Evolutionary conservation across 2,888 invertebrate genomes (phyloP).

Genomic region (Aromia moschata): DNA sequence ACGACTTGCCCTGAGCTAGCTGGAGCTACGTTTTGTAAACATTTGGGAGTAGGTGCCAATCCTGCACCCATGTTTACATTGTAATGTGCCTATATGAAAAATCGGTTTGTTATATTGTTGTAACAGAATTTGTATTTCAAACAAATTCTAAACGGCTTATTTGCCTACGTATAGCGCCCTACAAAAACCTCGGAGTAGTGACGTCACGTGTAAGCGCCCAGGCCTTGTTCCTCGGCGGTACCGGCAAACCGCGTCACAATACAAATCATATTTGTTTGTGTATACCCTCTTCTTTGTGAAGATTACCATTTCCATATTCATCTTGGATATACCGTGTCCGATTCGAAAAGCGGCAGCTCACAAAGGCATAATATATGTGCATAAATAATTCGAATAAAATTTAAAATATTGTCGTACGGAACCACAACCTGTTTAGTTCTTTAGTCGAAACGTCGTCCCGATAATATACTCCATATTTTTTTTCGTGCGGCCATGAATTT

Average conservation of each 20-base stretch:
- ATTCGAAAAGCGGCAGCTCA: slow-evolving; percentile 54
- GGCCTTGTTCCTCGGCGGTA: too few species aligned
- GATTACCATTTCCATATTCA: slow-evolving; percentile 52
- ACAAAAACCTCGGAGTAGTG: too few species aligned
- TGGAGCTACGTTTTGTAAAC: too few species aligned
- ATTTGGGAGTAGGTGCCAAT: too few species aligned
- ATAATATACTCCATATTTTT: slow-evolving; percentile 51
- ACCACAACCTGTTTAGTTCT: slow-evolving; percentile 54
- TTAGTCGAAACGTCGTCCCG: slow-evolving; percentile 50
- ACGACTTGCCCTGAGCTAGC: too few species aligned
- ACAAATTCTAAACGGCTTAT: too few species aligned
- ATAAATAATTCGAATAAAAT: slow-evolving; percentile 57
- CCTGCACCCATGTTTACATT: too few species aligned
- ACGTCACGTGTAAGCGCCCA: too few species aligned
- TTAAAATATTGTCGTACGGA: slow-evolving; percentile 54
- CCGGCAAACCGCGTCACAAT: slow-evolving; percentile 37
- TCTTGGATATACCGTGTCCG: slow-evolving; percentile 50
- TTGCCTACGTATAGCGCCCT: too few species aligned
- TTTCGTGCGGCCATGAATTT: slow-evolving; percentile 39
- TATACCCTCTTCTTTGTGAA: slow-evolving; percentile 47
- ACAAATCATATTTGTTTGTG: slow-evolving; percentile 54
- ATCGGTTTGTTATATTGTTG: too few species aligned
- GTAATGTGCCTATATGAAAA: too few species aligned
- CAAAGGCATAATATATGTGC: slow-evolving; percentile 56
- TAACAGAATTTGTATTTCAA: too few species aligned